Base-by-base conservation (phyloP, 1,140 invertebrate genomes). In the Tetragonula clypearis region DNA sequence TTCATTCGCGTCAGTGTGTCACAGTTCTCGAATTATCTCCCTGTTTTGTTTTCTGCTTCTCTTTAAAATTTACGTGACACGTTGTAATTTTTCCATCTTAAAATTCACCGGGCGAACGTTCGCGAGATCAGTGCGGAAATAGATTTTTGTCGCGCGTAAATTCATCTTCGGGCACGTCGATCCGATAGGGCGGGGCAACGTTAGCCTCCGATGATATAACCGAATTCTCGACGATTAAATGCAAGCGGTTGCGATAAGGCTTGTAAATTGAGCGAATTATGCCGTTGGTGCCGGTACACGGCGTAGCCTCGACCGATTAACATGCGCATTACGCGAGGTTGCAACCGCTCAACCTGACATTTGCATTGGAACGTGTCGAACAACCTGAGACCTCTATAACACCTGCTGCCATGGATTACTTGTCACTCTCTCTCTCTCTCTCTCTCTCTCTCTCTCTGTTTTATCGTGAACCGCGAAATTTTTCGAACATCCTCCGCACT, bases 211-310 rank as follows among this genome's bases (percentile, higher is more conserved):
- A 79, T 89, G 90, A 88, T 91, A 82, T 84, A 94, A 94, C 91
- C 92, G 92, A 93, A 93, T 93, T 93, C 86, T 87, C 89, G 83
- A 84, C 92, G 91, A 93, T 95, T 94, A 94, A 94, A 93, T 93
- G 91, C 92, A 91, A 93, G 41, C 92, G 92, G 85, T 78, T 73
- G 88, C 90, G 92, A 94, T 95, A 94, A 94, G 93, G 93, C 92
- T 95, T 94, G 94, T 94, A 95, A 94, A 95, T 95, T 94, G 92
- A 93, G 91, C 91, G 91, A 95, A 94, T 94, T 95, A 94, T 95
- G 93, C 91, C 90, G 86, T 80, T 88, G 91, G 89, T 90, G 90
- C 90, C 88, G 89, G 88, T 85, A 87, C 87, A 82, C 91, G 91
- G 87, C 89, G 90, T 88, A 88, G 89, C 90, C 91, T 87, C 93